Evolutionary conservation across 2,113 vertebrate species (phyloP).

Genomic region (Centropus unirufus): DNA sequence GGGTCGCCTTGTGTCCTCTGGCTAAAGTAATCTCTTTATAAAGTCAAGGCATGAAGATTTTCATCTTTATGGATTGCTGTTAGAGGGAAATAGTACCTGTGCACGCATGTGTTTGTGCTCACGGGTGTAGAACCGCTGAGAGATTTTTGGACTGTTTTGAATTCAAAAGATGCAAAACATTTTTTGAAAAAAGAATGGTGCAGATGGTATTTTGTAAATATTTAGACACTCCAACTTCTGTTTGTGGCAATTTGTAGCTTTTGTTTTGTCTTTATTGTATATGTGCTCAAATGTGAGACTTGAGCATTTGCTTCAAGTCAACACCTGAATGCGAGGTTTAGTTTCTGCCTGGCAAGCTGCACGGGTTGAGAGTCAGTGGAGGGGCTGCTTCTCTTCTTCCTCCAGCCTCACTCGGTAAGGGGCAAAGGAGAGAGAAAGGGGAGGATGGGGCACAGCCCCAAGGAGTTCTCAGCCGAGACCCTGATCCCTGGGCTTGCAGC

Average conservation of each 20-base stretch:
- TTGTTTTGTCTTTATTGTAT: neutral
- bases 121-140: neutral
- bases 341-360: neutral
- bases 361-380: neutral
- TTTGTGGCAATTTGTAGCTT: constrained; percentile 12
- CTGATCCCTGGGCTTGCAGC: neutral
- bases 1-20: constrained; percentile 39
- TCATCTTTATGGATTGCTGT: neutral
- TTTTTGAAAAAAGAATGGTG: neutral
- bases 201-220: constrained; percentile 53
- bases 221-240: constrained; percentile 50
- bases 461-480: neutral
- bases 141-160: constrained; percentile 18
- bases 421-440: neutral
- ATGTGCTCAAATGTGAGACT: neutral
- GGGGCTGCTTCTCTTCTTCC: neutral
- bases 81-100: neutral
- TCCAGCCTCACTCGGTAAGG: neutral
- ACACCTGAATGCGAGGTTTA: neutral
- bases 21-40: constrained; percentile 61
- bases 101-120: neutral
- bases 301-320: constrained; percentile 29
- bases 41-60: constrained; percentile 52
- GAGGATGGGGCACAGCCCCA: neutral
- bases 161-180: constrained; percentile 21